Evolutionary conservation across 2,888 invertebrate species (phyloP).

Genomic region (Theretra japonica): DNA sequence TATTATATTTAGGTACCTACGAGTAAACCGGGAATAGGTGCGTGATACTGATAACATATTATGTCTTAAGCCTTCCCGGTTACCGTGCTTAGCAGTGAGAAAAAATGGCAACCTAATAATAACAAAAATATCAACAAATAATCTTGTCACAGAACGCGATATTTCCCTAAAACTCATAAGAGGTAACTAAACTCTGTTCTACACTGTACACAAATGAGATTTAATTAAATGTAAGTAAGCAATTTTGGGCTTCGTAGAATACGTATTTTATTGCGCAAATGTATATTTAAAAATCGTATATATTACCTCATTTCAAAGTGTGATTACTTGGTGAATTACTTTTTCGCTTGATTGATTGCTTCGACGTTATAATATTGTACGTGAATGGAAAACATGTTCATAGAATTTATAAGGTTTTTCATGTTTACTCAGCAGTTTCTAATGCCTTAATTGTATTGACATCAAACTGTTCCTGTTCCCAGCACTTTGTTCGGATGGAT

Average conservation of each 20-base stretch:
- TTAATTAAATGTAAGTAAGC: neutral
- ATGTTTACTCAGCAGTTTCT: slow-evolving; percentile 31
- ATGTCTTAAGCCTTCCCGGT: too few relatives aligned
- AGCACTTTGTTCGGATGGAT: neutral
- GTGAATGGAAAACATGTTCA: slow-evolving; percentile 48
- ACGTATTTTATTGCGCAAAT: neutral
- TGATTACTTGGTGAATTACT: slow-evolving; percentile 35
- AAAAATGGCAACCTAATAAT: too few relatives aligned
- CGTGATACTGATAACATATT: too few relatives aligned
- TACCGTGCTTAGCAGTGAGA: too few relatives aligned
- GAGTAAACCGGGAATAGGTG: too few relatives aligned
- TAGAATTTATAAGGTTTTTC: slow-evolving; percentile 30
- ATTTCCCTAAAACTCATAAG: too few relatives aligned
- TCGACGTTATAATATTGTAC: slow-evolving; percentile 58
- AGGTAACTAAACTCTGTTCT: too few relatives aligned
- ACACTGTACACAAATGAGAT: too few relatives aligned
- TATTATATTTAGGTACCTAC: too few relatives aligned
- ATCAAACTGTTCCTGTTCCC: slow-evolving; percentile 10
- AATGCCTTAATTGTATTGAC: neutral
- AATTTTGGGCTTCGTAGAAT: neutral
- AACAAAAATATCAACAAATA: too few relatives aligned
- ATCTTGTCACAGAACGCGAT: too few relatives aligned
- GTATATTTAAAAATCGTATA: neutral
- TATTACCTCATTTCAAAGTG: slow-evolving; percentile 25
- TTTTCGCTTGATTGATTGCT: slow-evolving; percentile 54